Percentiles rank a stretch among this genome's conserved stretches.
Evolutionary conservation across 1,140 invertebrate species (phyloP).

Genomic region (Pygmarrhopalites habei): DNA sequence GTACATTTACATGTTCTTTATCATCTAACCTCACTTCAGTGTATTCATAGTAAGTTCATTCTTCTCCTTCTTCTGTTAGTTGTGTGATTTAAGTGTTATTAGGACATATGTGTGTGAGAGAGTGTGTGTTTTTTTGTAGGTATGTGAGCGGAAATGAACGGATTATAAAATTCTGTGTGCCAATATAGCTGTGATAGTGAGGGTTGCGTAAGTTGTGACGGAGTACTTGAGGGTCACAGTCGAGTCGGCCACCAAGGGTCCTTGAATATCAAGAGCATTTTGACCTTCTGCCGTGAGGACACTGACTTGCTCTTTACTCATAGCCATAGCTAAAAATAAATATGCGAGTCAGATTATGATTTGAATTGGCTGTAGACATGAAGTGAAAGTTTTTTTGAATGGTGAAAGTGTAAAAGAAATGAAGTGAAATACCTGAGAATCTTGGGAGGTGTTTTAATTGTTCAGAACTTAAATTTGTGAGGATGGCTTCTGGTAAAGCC

Average conservation of each 20-base stretch:
- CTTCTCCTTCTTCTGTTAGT: too few relatives aligned
- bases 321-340: slow-evolving; percentile 20
- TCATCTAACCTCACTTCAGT: too few relatives aligned
- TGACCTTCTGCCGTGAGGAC: slow-evolving; percentile 4
- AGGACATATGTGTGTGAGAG: too few relatives aligned
- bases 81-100: too few relatives aligned
- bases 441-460: slow-evolving; percentile 28
- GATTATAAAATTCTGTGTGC: slow-evolving; percentile 3
- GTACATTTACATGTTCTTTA: too few relatives aligned
- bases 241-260: slow-evolving; percentile 1
- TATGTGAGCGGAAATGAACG: too few relatives aligned
- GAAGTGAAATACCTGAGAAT: too few relatives aligned
- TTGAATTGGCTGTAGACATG: too few relatives aligned
- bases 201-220: not conserved
- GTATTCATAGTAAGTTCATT: too few relatives aligned
- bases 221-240: not conserved
- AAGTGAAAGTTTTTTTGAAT: too few relatives aligned
- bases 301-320: slow-evolving; percentile 17
- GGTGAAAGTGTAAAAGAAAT: slow-evolving; percentile 19
- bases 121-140: too few relatives aligned
- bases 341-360: too few relatives aligned
- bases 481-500: not conserved
- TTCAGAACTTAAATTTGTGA: slow-evolving; percentile 13
- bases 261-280: slow-evolving; percentile 11
- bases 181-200: slow-evolving; percentile 7